phyloP scores from a whole-genome alignment of 2,113 vertebrate species.

The Rana temporaria region DNA sequence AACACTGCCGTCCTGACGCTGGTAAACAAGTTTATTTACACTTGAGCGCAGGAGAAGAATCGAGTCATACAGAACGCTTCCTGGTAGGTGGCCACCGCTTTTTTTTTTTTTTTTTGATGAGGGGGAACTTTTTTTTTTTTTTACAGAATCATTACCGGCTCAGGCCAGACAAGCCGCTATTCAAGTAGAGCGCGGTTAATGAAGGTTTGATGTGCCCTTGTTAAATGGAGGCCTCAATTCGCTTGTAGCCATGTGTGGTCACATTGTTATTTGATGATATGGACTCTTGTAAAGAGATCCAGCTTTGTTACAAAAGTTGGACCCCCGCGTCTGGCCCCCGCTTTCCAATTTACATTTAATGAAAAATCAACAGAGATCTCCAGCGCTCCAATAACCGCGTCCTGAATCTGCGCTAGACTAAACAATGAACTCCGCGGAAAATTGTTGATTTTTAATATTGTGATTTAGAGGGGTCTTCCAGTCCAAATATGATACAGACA shows the following conservation, averaged over 20 bases:
- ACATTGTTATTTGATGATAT: conserved; percentile 74
- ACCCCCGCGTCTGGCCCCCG: conserved; percentile 50
- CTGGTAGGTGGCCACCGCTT: conserved; percentile 72
- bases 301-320: conserved; percentile 59
- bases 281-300: conserved; percentile 59
- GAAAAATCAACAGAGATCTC: conserved; percentile 50
- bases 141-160: conserved; percentile 65
- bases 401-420: conserved; percentile 41
- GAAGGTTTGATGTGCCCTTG: conserved; percentile 65
- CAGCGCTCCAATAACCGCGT: neutral
- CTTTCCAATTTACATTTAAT: conserved; percentile 25
- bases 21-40: conserved; percentile 79
- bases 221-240: conserved; percentile 65
- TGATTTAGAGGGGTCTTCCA: conserved; percentile 3
- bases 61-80: conserved; percentile 69
- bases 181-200: conserved; percentile 68
- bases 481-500: neutral
- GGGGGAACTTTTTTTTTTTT: conserved; percentile 60
- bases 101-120: no score
- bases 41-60: conserved; percentile 73
- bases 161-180: conserved; percentile 65
- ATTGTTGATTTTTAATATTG: conserved; percentile 46
- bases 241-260: conserved; percentile 70
- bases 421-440: conserved; percentile 37
- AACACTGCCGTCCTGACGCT: conserved; percentile 70